Base-by-base conservation (phyloP, 2,888 invertebrate genomes). In the Shargacucullia verbasci region DNA sequence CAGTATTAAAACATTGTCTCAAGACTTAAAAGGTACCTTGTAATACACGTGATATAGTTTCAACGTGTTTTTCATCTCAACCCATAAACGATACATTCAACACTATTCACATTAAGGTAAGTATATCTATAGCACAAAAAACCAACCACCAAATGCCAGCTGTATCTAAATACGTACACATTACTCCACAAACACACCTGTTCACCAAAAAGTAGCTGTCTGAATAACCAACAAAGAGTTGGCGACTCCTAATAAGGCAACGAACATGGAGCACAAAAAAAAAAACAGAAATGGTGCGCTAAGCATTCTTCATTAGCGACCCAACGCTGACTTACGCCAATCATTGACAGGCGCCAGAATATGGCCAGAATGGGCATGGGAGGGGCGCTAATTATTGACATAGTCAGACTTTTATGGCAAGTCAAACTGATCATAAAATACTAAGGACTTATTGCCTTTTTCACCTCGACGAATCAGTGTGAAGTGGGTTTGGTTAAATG, bases 281-380 rank as follows among this genome's bases (percentile, higher is more conserved):
- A n/a, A 70, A 74, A 63, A 81, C 83, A 79, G 81, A 86, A 82
- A 85, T 78, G 86, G 88, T 70, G 72, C 78, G 87, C 84, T 87
- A 90, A 81, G 69, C 68, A 85, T 78, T 78, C 70, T 76, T 83
- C 78, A 84, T 87, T 86, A 87, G 79, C 83, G 78, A 74, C 73
- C 68, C 54, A 50, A 58, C 59, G 58, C 65, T 59, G 55, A 43
- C 68, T 76, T 69, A 74, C 81, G 78, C 86, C 86, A 85, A 84
- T 85, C 81, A 77, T 72, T 63, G 76, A 52, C 54, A 59, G 64
- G 73, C 70, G 71, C 73, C 70, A 67, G 69, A 75, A 79, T 76
- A 73, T 59, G 59, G 76, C 84, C 47, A 59, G 85, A 78, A 85
- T 81, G 87, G 88, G 59, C 73, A 84, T 86, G 85, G 88, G 89